phyloP scores from a whole-genome alignment of 2,113 vertebrate genomes.

The Mormyrus lacerda region DNA sequence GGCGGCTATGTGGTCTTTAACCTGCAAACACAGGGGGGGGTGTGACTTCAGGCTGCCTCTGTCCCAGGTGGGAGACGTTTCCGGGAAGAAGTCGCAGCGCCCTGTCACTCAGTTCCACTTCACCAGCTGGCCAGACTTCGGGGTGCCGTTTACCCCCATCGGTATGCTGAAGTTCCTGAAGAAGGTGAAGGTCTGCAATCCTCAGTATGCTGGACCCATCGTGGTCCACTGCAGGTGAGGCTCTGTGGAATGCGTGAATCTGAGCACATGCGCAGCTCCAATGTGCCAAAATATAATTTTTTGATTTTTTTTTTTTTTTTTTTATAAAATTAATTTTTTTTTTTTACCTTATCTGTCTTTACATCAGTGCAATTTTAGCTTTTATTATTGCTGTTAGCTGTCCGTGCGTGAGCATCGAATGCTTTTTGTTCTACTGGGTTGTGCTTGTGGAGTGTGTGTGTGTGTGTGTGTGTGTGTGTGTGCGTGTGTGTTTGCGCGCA shows the following conservation, averaged over 20 bases:
- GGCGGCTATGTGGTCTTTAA: neutral
- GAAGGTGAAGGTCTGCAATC: conserved; percentile 92
- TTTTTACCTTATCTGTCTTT: neutral
- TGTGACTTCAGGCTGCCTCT: neutral
- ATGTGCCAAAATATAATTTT: neutral
- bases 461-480: neutral
- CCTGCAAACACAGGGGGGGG: neutral
- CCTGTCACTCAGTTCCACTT: conserved; percentile 97
- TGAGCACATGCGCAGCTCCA: neutral
- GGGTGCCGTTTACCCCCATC: conserved; percentile 95
- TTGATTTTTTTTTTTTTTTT: neutral
- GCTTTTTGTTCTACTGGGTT: too few species aligned
- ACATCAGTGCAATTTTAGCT: neutral
- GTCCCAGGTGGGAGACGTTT: conserved; percentile 82
- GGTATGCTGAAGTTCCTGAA: conserved; percentile 98
- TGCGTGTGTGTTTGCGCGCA: neutral
- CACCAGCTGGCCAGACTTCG: conserved; percentile 97
- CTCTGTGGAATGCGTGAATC: neutral
- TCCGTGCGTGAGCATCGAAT: neutral
- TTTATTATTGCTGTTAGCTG: neutral
- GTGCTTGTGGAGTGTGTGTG: too few species aligned
- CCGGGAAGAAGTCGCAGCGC: conserved; percentile 94
- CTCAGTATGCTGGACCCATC: conserved; percentile 89
- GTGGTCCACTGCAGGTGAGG: conserved; percentile 92
- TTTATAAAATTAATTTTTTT: neutral